A percentile compares a stretch with the other conserved stretches of the same genome.
These are phyloP conservation scores for Balaenoptera acutorostrata DNA, from an alignment of 2,113 vertebrate species.

Conservation along the genomic window DNA sequence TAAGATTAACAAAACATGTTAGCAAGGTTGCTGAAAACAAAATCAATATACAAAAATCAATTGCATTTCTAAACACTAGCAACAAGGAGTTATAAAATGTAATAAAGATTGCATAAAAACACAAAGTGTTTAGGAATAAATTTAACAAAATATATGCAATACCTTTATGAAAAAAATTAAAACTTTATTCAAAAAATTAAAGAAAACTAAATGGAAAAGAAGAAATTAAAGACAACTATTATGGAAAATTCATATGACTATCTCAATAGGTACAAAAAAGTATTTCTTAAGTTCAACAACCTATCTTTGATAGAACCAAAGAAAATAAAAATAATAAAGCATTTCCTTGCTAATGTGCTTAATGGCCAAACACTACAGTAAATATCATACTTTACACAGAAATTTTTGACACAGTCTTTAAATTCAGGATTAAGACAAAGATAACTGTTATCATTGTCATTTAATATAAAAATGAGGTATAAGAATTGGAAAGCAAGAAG, in stretches of 20 bases:
- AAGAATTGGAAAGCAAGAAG: neutral
- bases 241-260: neutral
- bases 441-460: neutral
- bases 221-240: neutral
- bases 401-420: neutral
- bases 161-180: neutral
- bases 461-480: neutral
- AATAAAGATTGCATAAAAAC: neutral
- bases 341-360: neutral
- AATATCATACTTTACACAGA: neutral
- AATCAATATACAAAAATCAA: neutral
- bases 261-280: neutral
- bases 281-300: neutral
- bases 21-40: neutral
- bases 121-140: neutral
- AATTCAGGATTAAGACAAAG: neutral
- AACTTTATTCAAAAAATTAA: neutral
- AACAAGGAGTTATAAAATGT: neutral
- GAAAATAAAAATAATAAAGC: neutral
- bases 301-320: neutral
- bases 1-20: neutral
- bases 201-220: neutral
- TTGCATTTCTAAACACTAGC: neutral
- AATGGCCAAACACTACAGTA: neutral
- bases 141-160: neutral